A percentile compares a stretch with the other conserved stretches of the same genome.
These are phyloP conservation scores for Hypomecis punctinalis DNA, from an alignment of 2,888 invertebrate species.

Conservation along the genomic window DNA sequence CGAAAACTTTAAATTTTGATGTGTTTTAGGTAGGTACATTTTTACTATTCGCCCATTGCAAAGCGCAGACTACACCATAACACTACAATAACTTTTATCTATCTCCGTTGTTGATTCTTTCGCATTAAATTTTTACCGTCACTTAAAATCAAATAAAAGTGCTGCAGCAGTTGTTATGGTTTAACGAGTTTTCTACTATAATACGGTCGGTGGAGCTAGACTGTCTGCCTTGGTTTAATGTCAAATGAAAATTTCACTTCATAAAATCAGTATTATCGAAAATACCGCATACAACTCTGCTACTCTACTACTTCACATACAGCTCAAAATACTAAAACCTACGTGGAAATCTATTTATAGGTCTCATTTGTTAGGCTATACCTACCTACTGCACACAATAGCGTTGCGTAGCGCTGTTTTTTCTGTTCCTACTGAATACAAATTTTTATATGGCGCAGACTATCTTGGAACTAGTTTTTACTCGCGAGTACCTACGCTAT, in stretches of 20 bases:
- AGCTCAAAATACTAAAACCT: too few relatives aligned
- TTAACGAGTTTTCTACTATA: constrained; percentile 42
- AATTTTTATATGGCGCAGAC: too few relatives aligned
- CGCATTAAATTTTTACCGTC: constrained; percentile 53
- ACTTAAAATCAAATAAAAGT: constrained; percentile 56
- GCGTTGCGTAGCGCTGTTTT: too few relatives aligned
- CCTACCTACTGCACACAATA: too few relatives aligned
- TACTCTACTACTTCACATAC: too few relatives aligned
- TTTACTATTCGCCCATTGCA: not conserved
- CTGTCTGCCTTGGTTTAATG: constrained; percentile 4
- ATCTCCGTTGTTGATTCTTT: constrained; percentile 42
- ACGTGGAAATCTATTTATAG: too few relatives aligned
- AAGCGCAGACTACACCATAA: constrained; percentile 4
- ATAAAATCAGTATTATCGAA: not conserved
- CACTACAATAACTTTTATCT: constrained; percentile 10
- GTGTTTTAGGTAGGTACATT: not conserved
- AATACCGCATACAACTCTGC: not conserved
- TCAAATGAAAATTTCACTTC: constrained; percentile 9
- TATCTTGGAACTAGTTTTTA: too few relatives aligned
- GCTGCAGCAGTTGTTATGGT: constrained; percentile 35
- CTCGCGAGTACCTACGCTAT: too few relatives aligned
- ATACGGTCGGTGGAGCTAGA: constrained; percentile 32
- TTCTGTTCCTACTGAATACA: too few relatives aligned
- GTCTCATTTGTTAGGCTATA: too few relatives aligned
- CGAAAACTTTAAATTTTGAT: too few relatives aligned